Base-by-base conservation (phyloP, 2,888 invertebrate genomes). In the Hydraecia micacea region DNA sequence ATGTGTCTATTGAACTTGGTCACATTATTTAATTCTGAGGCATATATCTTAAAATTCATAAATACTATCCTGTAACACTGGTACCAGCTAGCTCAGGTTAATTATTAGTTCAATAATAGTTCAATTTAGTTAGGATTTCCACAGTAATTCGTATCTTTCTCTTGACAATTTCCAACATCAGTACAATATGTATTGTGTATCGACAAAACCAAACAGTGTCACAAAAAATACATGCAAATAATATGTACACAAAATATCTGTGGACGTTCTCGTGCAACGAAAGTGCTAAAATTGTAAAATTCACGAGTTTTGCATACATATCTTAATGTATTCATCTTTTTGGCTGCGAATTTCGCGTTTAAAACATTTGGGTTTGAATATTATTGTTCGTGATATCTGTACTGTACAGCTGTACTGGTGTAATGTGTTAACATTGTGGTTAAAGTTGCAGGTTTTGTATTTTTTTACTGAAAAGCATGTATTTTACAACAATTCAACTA, bases 311-410 rank as follows among this genome's bases (percentile, higher is more conserved):
- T 75, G 73, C 81, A 86, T 80, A 67, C 74, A 49, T 77, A 86
- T 84, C 85, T 78, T 79, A 79, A 84, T 75, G 65, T 77, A 86
- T 87, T 77, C 86, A 79, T 84, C 74, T 84, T 73, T 86, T 74
- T 74, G 46, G 73, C 28, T 36, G 75, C n/a, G 70, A 72, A 75
- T 58, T 80, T 73, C 62, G 11, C 46, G 66, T 76, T 73, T 36
- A 62, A 77, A 81, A 77, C 72, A 75, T 74, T 60, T n/a, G 15
- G 8, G 13, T 11, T 49, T 36, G 52, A 63, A 65, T 18, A 69
- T 75, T 18, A 69, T 75, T 67, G 52, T 65, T 73, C 6, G 52
- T 39, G 69, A 52, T 69, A 36, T 75, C 49, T 85, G 15, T 25
- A 74, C 32, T 39, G 25, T n/a, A n/a, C n/a, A n/a, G n/a, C 49